phyloP scores from a whole-genome alignment of 1,140 invertebrate species.

The Phenacoccus solenopsis region DNA sequence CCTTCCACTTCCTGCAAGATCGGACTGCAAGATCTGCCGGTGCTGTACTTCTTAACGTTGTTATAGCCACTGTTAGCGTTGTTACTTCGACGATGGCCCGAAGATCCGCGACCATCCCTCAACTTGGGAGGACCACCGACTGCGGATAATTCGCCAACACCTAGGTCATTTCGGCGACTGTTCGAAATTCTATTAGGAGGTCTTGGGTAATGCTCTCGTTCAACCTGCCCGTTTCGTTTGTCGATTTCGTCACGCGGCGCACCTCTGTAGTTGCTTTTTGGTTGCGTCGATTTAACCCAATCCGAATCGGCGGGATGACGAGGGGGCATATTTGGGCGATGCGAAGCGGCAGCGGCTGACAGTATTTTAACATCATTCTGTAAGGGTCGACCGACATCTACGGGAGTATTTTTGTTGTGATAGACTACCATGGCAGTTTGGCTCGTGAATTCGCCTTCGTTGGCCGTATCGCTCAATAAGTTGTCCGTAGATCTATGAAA shows the following conservation, averaged over 20 bases:
- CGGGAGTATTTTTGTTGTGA: neutral
- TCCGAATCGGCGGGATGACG: no score
- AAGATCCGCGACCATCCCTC: no score
- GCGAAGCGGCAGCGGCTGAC: neutral
- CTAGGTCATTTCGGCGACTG: no score
- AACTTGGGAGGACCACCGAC: neutral
- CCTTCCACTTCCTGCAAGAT: conserved; percentile 14
- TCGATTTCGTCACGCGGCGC: no score
- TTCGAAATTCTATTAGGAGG: no score
- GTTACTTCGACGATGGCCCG: neutral
- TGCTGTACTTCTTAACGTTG: neutral
- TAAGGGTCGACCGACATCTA: no score
- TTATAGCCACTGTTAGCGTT: neutral
- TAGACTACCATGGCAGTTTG: neutral
- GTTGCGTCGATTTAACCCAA: no score
- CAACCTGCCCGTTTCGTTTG: no score
- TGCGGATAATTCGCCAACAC: no score
- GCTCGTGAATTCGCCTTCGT: neutral
- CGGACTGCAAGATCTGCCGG: neutral
- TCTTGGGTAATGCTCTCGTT: no score
- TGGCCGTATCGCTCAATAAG: neutral
- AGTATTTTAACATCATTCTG: no score
- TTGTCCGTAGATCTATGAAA: neutral
- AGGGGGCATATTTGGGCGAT: neutral
- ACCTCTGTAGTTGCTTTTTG: no score